phyloP scores from a whole-genome alignment of 1,140 invertebrate genomes.

The Macrocentrus cingulum region DNA sequence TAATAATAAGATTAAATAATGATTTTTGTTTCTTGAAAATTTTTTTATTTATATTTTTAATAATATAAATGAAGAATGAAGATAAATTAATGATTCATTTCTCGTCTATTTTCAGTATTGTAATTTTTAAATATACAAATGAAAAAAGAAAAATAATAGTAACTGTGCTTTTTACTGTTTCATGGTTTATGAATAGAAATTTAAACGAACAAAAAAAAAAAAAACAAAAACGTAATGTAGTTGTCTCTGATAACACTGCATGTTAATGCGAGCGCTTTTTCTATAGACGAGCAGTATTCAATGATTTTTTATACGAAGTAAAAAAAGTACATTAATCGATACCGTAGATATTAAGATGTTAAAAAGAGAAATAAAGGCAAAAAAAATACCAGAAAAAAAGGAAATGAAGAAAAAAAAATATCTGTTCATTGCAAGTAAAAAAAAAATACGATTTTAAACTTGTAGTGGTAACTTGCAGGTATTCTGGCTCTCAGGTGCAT shows the following conservation, averaged over 20 bases:
- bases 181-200: too few relatives aligned
- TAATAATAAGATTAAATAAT: too few relatives aligned
- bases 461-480: conserved; percentile 25
- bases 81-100: too few relatives aligned
- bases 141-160: too few relatives aligned
- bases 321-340: conserved; percentile 29
- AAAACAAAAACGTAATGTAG: not conserved
- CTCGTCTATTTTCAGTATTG: too few relatives aligned
- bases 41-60: too few relatives aligned
- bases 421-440: conserved; percentile 9
- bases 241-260: not conserved
- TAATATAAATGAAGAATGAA: too few relatives aligned
- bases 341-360: conserved; percentile 24
- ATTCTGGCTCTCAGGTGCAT: conserved; percentile 51
- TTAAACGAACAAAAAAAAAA: too few relatives aligned
- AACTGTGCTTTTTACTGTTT: too few relatives aligned
- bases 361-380: not conserved
- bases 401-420: conserved; percentile 3
- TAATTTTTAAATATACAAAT: too few relatives aligned
- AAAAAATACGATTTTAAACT: too few relatives aligned
- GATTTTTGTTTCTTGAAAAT: too few relatives aligned
- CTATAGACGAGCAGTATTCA: conserved; percentile 18
- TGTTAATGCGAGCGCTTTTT: conserved; percentile 2
- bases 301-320: conserved; percentile 31
- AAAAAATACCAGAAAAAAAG: not conserved